phyloP scores from a whole-genome alignment of 2,888 invertebrate species.

The Stegana nigrithorax region DNA sequence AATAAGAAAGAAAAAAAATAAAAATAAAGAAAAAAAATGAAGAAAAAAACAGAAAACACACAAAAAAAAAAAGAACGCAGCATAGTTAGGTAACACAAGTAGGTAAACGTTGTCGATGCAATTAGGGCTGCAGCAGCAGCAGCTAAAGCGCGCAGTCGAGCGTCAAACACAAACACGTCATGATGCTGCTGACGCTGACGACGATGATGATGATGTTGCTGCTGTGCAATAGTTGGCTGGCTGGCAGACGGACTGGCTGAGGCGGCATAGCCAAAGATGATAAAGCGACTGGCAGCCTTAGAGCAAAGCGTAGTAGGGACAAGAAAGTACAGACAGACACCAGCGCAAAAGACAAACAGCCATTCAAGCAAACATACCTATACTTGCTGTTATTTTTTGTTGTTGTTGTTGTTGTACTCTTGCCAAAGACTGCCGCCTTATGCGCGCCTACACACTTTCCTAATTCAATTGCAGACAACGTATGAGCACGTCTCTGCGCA shows the following conservation, averaged over 20 bases:
- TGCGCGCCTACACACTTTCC: not conserved
- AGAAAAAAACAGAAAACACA: too few relatives aligned
- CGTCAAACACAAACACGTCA: conserved; percentile 1
- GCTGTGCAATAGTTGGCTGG: too few relatives aligned
- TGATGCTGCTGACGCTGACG: too few relatives aligned
- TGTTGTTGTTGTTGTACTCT: too few relatives aligned
- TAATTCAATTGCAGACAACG: conserved; percentile 1
- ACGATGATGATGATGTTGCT: too few relatives aligned
- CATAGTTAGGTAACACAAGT: conserved; percentile 44
- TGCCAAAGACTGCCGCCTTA: too few relatives aligned
- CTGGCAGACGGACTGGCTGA: too few relatives aligned
- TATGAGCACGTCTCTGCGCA: not conserved
- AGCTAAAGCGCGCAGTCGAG: not conserved
- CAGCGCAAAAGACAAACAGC: too few relatives aligned
- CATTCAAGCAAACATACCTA: not conserved
- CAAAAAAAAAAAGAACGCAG: conserved; percentile 4
- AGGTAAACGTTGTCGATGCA: conserved; percentile 47
- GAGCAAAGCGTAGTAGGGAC: not conserved
- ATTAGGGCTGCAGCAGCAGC: too few relatives aligned
- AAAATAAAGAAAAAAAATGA: conserved; percentile 20
- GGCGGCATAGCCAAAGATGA: not conserved
- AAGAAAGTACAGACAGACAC: not conserved
- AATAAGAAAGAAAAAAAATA: conserved; percentile 2
- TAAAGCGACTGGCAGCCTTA: not conserved
- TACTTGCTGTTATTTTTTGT: too few relatives aligned